These are phyloP conservation scores for Pogonomyrmex barbatus DNA, from an alignment of 1,140 invertebrate genomes.

Conservation along the genomic window DNA sequence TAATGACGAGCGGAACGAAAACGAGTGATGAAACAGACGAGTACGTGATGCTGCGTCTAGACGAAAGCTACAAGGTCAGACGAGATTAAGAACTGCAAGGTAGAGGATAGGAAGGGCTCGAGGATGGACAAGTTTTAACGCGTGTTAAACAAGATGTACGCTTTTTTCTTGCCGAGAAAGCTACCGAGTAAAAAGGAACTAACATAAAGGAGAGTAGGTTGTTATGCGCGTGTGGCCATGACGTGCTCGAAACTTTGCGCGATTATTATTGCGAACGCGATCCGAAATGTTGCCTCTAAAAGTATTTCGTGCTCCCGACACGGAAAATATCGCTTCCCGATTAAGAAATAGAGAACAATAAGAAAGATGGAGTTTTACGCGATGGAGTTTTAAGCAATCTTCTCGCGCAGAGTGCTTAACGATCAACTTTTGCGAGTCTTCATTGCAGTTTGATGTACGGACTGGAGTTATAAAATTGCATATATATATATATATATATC, in stretches of 20 bases:
- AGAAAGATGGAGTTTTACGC: not conserved
- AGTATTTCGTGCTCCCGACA: slow-evolving; percentile 10
- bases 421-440: not conserved
- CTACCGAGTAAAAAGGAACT: slow-evolving; percentile 4
- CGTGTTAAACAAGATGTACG: not conserved
- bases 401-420: not conserved
- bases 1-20: slow-evolving; percentile 38
- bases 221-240: slow-evolving; percentile 58
- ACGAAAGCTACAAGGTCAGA: slow-evolving; percentile 12
- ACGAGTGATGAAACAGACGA: slow-evolving; percentile 25
- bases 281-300: slow-evolving; percentile 32
- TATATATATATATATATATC: slow-evolving; percentile 47
- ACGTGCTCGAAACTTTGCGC: slow-evolving; percentile 50
- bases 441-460: not conserved
- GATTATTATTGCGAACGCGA: not conserved
- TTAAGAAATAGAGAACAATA: not conserved
- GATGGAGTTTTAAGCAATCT: not conserved
- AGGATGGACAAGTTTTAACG: not conserved
- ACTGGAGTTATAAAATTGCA: slow-evolving; percentile 21
- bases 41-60: not conserved
- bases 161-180: slow-evolving; percentile 34
- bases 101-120: not conserved
- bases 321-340: not conserved
- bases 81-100: not conserved
- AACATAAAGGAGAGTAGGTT: slow-evolving; percentile 53